phyloP scores from a whole-genome alignment of 2,797 vertebrate genomes.

The Anabas testudineus region DNA sequence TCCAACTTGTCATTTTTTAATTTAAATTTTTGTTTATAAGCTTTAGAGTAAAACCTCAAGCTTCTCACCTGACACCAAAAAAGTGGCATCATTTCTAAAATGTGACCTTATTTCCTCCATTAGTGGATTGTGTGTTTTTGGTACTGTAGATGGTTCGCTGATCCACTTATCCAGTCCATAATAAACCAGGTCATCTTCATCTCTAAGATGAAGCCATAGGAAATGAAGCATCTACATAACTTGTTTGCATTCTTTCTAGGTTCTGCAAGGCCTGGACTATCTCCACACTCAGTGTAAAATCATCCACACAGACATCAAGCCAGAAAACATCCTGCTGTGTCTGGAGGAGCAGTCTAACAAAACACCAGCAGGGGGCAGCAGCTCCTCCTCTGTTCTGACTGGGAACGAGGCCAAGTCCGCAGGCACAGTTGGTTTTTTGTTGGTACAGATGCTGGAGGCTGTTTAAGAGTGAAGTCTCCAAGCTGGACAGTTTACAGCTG shows the following conservation, averaged over 20 bases:
- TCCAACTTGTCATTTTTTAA: too few relatives aligned
- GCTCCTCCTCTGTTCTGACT: constrained; percentile 2
- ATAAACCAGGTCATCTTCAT: too few relatives aligned
- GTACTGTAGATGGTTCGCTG: too few relatives aligned
- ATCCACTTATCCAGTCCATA: too few relatives aligned
- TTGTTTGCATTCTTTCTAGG: constrained; percentile 68
- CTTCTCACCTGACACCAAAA: too few relatives aligned
- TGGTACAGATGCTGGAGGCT: constrained; percentile 19
- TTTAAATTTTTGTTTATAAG: too few relatives aligned
- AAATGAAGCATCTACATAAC: not conserved
- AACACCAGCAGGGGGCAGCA: constrained; percentile 56
- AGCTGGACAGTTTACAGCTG: constrained; percentile 12
- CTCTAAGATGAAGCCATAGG: not conserved
- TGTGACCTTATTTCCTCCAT: too few relatives aligned
- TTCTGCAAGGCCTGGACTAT: constrained; percentile 89
- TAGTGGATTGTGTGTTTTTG: too few relatives aligned
- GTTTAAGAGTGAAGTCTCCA: constrained; percentile 13
- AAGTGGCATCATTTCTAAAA: too few relatives aligned
- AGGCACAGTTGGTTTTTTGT: constrained; percentile 45
- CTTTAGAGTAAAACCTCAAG: too few relatives aligned
- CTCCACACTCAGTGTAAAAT: constrained; percentile 88
- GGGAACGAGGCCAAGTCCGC: constrained; percentile 43
- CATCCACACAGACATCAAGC: constrained; percentile 91
- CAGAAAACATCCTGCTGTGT: constrained; percentile 88
- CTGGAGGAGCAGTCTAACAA: constrained; percentile 69